Evolutionary conservation across 2,113 vertebrate species (phyloP).

Genomic region (Chloroceryle aenea): DNA sequence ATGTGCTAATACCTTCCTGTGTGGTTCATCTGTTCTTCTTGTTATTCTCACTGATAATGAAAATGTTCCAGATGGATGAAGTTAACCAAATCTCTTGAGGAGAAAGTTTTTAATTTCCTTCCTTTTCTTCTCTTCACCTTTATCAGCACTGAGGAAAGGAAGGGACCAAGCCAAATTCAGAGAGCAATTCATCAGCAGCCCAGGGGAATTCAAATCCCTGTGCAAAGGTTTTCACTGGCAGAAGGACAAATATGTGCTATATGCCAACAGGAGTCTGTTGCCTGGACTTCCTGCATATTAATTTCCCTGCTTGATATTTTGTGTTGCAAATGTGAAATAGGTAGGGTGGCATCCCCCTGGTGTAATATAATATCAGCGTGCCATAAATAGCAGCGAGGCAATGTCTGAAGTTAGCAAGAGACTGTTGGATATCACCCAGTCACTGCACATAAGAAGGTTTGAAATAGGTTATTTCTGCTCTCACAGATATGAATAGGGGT

Average conservation of each 20-base stretch:
- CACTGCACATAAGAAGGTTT: background rate
- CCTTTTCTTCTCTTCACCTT: background rate
- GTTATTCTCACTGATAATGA: background rate
- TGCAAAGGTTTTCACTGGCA: background rate
- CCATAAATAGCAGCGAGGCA: background rate
- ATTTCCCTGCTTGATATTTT: background rate
- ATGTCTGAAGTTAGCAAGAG: background rate
- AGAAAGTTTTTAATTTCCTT: slow-evolving; percentile 1
- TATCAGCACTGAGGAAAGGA: background rate
- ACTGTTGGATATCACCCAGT: background rate
- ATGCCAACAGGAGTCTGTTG: background rate
- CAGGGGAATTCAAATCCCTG: background rate
- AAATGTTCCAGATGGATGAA: background rate
- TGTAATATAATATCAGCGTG: background rate
- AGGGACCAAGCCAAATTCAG: background rate
- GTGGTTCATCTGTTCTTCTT: background rate
- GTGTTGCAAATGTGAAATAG: background rate
- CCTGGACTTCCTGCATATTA: background rate
- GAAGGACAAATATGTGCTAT: background rate
- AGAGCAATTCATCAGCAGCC: background rate
- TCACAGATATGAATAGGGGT: background rate
- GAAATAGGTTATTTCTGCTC: background rate
- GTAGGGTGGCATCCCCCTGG: background rate
- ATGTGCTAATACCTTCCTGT: background rate
- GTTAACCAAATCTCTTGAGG: background rate